Evolutionary conservation across 2,113 vertebrate genomes (phyloP), one percentile per base, ranked within the genome.

Genomic region (Rutilus rutilus): DNA sequence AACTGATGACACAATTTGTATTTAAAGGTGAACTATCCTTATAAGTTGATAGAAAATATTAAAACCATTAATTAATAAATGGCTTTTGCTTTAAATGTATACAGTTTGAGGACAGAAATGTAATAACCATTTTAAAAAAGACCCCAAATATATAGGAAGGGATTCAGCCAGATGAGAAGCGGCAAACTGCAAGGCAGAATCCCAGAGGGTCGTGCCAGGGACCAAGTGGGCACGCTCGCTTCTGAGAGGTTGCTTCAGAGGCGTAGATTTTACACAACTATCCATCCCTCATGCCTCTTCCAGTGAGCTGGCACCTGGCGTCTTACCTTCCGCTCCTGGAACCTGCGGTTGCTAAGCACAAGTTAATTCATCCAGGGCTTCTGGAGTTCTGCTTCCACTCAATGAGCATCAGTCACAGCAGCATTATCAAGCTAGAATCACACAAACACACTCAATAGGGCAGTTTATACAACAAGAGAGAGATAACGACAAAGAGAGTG

Each of bases 311-410:
- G 15, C 52, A 59, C 65, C 64, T 74, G 33, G 23, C 50, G 8
- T 25, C 52, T 73, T 59, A 74, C 47, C 82, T 83, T 83, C 47
- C 47, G 52, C 19, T 83, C 23, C 50, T 59, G 45, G 21, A 69
- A 83, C 50, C 82, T 83, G 65, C n/a, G 50, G 81, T 83, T 83
- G 82, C 82, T 73, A 83, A 83, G 82, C 82, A 57, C 82, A n/a
- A 5, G 33, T n/a, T 73, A 83, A 83, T 83, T 71, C 67, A 59
- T 8, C 6, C 21, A 74, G 67, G 67, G 73, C 33, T 60, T 45
- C 74, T 69, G 65, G 74, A 83, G 30, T 71, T 54, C 62, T 78
- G 73, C 77, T 83, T 83, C 74, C 50, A 67, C 74, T 77, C 73
- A 54, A n/a, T 83, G 73, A 83, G 81, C 73, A 30, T 39, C 64